These are phyloP conservation scores for Amblyraja radiata DNA, from an alignment of 2,797 vertebrate genomes.

Conservation along the genomic window DNA sequence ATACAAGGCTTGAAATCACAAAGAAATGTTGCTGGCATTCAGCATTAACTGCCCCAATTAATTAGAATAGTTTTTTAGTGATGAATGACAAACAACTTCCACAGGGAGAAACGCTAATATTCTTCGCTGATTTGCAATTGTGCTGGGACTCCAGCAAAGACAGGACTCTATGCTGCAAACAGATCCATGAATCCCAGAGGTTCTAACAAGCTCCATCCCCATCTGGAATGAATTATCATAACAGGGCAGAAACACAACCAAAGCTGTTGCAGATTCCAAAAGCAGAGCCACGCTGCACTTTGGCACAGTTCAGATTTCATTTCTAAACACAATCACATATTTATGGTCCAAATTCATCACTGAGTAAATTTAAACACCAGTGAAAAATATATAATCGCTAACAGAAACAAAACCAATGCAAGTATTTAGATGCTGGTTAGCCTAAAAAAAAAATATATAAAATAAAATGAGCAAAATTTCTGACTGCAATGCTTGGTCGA, in stretches of 20 bases:
- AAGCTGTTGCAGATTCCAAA: accelerated
- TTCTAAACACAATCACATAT: background rate
- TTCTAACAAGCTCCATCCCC: constrained; percentile 10
- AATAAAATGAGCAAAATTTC: background rate
- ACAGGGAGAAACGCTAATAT: background rate
- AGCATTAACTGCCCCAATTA: background rate
- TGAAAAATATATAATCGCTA: background rate
- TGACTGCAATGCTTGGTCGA: background rate
- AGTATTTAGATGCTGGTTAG: background rate
- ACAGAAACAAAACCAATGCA: background rate
- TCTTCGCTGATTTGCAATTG: background rate
- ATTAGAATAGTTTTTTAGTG: background rate
- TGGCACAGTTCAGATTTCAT: constrained; percentile 35
- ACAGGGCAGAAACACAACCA: constrained; percentile 41
- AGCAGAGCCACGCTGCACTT: background rate
- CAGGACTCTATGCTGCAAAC: background rate
- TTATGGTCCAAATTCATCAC: background rate
- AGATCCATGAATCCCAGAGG: constrained; percentile 17
- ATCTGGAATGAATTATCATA: constrained; percentile 5
- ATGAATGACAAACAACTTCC: background rate
- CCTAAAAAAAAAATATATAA: background rate
- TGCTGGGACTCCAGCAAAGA: background rate
- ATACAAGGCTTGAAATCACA: background rate
- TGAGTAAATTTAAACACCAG: background rate
- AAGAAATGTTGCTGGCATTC: background rate